Conservation (phyloP, 1,140 invertebrate genomes). For the Drosophila ogumai region DNA sequence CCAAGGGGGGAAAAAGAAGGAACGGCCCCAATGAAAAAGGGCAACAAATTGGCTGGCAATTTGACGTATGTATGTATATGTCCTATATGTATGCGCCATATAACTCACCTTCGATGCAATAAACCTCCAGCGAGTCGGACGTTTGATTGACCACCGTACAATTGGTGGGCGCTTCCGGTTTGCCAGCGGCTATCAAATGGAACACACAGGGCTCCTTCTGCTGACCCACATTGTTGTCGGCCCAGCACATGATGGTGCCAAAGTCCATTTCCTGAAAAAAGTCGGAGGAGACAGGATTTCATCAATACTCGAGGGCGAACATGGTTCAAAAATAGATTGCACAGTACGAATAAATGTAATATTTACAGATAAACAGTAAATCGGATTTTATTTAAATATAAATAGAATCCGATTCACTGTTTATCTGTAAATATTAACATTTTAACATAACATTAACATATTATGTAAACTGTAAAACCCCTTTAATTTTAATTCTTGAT, state of each 20-base stretch:
- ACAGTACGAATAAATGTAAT: background rate
- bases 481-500: background rate
- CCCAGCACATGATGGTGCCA: conserved; percentile 90
- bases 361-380: background rate
- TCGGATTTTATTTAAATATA: background rate
- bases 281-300: conserved; percentile 23
- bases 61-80: conserved; percentile 19
- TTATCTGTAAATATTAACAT: too few relatives aligned
- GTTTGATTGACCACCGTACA: conserved; percentile 92
- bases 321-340: conserved; percentile 16
- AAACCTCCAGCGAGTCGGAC: conserved; percentile 91
- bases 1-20: conserved; percentile 9
- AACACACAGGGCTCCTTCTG: conserved; percentile 90
- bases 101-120: conserved; percentile 88
- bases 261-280: conserved; percentile 88
- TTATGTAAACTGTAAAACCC: background rate
- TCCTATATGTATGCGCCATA: conserved; percentile 11
- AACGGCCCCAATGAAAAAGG: conserved; percentile 25
- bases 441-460: too few relatives aligned
- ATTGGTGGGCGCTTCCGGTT: conserved; percentile 92
- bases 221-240: conserved; percentile 88
- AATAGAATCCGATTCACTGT: too few relatives aligned
- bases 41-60: conserved; percentile 61
- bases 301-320: conserved; percentile 17
- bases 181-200: conserved; percentile 90